Conservation (phyloP, 2,113 vertebrate species). For the Indicator maculatus region DNA sequence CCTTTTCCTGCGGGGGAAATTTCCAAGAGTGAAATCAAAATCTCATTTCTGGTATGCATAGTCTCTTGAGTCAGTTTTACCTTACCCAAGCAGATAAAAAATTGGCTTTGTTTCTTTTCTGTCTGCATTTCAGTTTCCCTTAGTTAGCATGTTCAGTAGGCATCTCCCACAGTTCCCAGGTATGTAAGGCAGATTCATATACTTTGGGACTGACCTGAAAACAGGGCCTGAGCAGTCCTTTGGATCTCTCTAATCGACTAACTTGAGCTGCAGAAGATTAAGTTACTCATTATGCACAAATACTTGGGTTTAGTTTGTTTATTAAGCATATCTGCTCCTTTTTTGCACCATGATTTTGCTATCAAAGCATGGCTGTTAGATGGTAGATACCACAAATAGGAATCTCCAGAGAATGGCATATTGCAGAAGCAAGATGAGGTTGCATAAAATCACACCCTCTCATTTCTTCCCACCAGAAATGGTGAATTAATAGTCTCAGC, state of each 20-base stretch:
- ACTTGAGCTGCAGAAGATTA: not conserved
- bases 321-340: not conserved
- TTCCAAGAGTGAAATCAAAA: slow-evolving; percentile 3
- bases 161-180: not conserved
- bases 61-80: not conserved
- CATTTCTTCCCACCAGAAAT: not conserved
- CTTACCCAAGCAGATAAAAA: not conserved
- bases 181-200: not conserved
- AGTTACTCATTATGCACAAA: not conserved
- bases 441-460: not conserved
- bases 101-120: not conserved
- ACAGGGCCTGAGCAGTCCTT: not conserved
- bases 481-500: not conserved
- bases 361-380: not conserved
- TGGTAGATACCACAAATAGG: not conserved
- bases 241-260: not conserved
- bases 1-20: slow-evolving; percentile 23
- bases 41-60: not conserved
- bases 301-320: not conserved
- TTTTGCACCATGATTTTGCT: not conserved
- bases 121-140: not conserved
- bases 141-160: not conserved
- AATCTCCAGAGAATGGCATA: not conserved
- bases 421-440: not conserved
- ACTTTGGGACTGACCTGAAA: not conserved